Evolutionary conservation across 2,888 invertebrate species (phyloP).

Genomic region (Polietes domitor): DNA sequence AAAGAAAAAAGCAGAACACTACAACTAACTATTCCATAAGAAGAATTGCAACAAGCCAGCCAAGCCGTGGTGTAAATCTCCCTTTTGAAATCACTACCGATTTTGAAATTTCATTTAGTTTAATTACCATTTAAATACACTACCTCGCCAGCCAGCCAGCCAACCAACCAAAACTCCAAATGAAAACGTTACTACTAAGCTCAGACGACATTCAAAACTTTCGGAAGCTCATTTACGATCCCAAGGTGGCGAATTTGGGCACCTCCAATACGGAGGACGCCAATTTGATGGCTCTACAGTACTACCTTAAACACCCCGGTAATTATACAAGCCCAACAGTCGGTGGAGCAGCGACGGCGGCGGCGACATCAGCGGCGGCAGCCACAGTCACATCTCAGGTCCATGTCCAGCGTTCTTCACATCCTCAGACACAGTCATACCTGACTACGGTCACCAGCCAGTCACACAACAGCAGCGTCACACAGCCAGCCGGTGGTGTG

Average conservation of each 20-base stretch:
- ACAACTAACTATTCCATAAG: not conserved
- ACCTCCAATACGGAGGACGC: slow-evolving; percentile 68
- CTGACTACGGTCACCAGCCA: slow-evolving; percentile 31
- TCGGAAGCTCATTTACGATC: slow-evolving; percentile 76
- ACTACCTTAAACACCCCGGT: slow-evolving; percentile 78
- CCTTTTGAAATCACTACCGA: not conserved
- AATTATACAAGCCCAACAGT: slow-evolving; percentile 71
- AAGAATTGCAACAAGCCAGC: not conserved
- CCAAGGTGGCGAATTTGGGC: slow-evolving; percentile 70
- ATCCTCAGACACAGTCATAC: slow-evolving; percentile 30
- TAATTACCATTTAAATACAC: slow-evolving; percentile 21
- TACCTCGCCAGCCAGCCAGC: not conserved
- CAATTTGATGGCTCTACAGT: slow-evolving; percentile 76
- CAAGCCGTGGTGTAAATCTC: not conserved
- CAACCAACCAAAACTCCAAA: slow-evolving; percentile 70
- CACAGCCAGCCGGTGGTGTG: slow-evolving; percentile 28
- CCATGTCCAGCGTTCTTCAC: slow-evolving; percentile 48
- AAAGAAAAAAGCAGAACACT: too few relatives aligned
- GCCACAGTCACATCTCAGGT: slow-evolving; percentile 55
- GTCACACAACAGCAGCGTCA: not conserved
- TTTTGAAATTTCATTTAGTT: slow-evolving; percentile 3
- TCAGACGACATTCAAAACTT: slow-evolving; percentile 78
- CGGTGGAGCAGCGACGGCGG: slow-evolving; percentile 49
- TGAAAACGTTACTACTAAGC: slow-evolving; percentile 77
- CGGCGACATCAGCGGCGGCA: slow-evolving; percentile 56